These are phyloP conservation scores for Dendropsophus ebraccatus DNA, from an alignment of 2,113 vertebrate species.

Conservation along the genomic window DNA sequence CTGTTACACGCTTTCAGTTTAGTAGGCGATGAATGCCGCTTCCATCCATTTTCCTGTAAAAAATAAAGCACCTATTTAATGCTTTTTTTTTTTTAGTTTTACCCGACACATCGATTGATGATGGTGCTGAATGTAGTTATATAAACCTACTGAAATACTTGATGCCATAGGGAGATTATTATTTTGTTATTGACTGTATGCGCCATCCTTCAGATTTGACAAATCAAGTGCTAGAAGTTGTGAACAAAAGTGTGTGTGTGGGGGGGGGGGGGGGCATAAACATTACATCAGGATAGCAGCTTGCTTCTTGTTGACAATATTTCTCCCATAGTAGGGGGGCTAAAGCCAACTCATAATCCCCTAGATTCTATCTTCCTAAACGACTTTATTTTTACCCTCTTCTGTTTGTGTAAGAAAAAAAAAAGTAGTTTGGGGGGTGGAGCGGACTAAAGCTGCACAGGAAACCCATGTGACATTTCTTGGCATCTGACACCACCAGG, in stretches of 20 bases:
- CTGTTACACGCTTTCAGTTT: not conserved
- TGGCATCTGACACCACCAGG: not conserved
- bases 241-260: not conserved
- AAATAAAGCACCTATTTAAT: not conserved
- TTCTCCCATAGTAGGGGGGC: no score
- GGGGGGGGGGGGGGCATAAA: not conserved
- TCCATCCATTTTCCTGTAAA: not conserved
- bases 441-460: not conserved
- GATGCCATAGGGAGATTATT: no score
- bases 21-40: not conserved
- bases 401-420: not conserved
- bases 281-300: not conserved
- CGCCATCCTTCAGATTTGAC: no score
- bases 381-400: not conserved
- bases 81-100: not conserved
- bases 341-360: no score
- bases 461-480: conserved; percentile 3
- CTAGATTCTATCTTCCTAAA: not conserved
- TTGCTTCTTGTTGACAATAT: not conserved
- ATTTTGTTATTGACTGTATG: no score
- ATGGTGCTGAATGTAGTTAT: not conserved
- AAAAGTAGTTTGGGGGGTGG: not conserved
- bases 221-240: not conserved
- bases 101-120: not conserved
- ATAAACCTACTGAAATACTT: not conserved